phyloP scores from a whole-genome alignment of 1,140 invertebrate species.

The Brachionus asplanchnoidis region DNA sequence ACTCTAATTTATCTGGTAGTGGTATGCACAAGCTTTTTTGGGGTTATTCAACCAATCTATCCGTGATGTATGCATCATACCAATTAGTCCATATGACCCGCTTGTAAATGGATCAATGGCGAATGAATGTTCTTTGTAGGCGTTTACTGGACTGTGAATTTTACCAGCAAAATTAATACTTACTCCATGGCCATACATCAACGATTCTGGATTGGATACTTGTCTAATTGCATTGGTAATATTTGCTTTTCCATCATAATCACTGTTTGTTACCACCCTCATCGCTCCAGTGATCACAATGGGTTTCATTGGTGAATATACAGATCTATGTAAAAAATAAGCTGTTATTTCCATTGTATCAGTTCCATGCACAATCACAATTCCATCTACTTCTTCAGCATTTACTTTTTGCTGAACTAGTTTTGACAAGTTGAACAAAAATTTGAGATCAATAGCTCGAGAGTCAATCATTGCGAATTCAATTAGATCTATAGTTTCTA shows the following conservation, averaged over 20 bases:
- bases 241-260: slow-evolving; percentile 41
- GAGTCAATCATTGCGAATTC: slow-evolving; percentile 41
- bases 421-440: slow-evolving; percentile 5
- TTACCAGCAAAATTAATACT: slow-evolving; percentile 41
- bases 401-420: slow-evolving; percentile 34
- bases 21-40: slow-evolving; percentile 7
- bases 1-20: not conserved
- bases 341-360: slow-evolving; percentile 41
- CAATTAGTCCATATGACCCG: slow-evolving; percentile 18
- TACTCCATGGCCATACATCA: not conserved
- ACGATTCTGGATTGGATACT: slow-evolving; percentile 32
- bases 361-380: slow-evolving; percentile 36
- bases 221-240: slow-evolving; percentile 33
- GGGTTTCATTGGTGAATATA: slow-evolving; percentile 3
- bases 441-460: slow-evolving; percentile 26
- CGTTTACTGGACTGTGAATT: slow-evolving; percentile 38
- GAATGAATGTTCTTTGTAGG: slow-evolving; percentile 27
- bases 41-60: slow-evolving; percentile 37
- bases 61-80: slow-evolving; percentile 39
- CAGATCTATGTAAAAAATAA: slow-evolving; percentile 26
- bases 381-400: slow-evolving; percentile 12
- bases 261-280: slow-evolving; percentile 34
- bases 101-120: slow-evolving; percentile 39
- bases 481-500: slow-evolving; percentile 33
- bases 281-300: slow-evolving; percentile 33